phyloP scores from a whole-genome alignment of 2,797 vertebrate genomes.

The Scarus forsteni region DNA sequence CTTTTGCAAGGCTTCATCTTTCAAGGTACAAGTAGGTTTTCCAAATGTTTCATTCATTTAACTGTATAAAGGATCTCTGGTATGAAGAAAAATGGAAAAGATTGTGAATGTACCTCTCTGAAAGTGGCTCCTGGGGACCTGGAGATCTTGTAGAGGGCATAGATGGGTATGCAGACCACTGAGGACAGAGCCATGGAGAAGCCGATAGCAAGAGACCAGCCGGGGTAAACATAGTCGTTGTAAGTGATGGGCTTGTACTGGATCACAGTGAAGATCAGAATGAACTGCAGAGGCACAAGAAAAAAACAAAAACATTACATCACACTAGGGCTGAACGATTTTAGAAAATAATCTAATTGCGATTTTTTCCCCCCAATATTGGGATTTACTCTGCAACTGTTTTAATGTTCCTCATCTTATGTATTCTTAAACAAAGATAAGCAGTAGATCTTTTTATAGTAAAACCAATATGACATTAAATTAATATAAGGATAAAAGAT shows the following conservation, averaged over 20 bases:
- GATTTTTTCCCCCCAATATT: no score
- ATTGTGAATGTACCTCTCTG: slow-evolving; percentile 87
- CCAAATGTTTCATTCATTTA: not conserved
- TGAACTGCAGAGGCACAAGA: slow-evolving; percentile 86
- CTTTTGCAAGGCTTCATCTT: no score
- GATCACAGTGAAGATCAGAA: slow-evolving; percentile 97
- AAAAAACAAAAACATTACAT: not conserved
- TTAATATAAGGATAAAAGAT: no score
- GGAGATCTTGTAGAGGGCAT: slow-evolving; percentile 92
- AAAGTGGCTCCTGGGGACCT: slow-evolving; percentile 92
- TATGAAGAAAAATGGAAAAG: not conserved
- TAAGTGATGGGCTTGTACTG: slow-evolving; percentile 98
- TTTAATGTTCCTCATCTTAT: no score
- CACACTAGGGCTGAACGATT: no score
- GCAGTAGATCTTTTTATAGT: no score
- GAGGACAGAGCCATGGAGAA: slow-evolving; percentile 97
- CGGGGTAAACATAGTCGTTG: slow-evolving; percentile 93
- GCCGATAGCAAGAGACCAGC: slow-evolving; percentile 94
- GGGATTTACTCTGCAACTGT: no score
- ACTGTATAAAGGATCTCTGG: not conserved
- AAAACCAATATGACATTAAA: no score
- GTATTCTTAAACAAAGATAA: no score
- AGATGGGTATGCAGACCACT: slow-evolving; percentile 96
- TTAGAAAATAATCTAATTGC: no score
- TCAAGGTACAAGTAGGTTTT: no score